Percentiles rank a stretch among this genome's conserved stretches.
Evolutionary conservation across 30 jellyfish, hydroid and myxozoan genomes (phyloP).

Genomic region (Chrysaora quinquecirrha): DNA sequence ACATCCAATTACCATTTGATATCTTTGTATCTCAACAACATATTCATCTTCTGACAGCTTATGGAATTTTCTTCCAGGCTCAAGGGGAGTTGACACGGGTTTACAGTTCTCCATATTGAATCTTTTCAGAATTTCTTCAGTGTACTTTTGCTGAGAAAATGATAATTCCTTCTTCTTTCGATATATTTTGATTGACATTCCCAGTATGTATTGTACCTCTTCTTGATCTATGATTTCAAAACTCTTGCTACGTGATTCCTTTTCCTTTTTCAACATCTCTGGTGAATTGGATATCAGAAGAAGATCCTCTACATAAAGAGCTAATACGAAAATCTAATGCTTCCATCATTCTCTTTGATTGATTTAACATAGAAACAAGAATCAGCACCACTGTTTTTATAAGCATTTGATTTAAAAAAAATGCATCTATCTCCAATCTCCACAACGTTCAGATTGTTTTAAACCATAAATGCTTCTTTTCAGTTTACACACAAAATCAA

Average conservation of each 20-base stretch:
- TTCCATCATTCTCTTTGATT: not conserved
- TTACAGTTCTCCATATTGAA: no score
- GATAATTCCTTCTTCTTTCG: no score
- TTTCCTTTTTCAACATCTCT: not conserved
- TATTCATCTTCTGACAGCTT: conserved; percentile 15
- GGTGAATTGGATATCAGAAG: not conserved
- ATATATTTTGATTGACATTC: conserved; percentile 25
- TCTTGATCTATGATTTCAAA: conserved; percentile 17
- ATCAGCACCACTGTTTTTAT: conserved; percentile 19
- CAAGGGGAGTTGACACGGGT: no score
- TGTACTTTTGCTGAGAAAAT: no score
- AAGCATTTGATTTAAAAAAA: not conserved
- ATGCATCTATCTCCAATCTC: not conserved
- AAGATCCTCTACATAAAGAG: not conserved
- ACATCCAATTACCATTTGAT: conserved; percentile 29
- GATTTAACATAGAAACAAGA: conserved; percentile 31
- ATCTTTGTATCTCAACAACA: not conserved
- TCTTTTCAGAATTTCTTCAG: no score
- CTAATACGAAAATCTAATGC: not conserved
- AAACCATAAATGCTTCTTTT: conserved; percentile 15
- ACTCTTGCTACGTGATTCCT: not conserved
- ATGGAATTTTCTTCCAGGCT: no score
- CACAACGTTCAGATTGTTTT: conserved; percentile 53
- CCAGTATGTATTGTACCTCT: conserved; percentile 37
- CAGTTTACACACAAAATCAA: not conserved